A percentile compares a stretch with the other conserved stretches of the same genome.
Conservation (phyloP, 2,113 vertebrate species). For the Natator depressus region DNA sequence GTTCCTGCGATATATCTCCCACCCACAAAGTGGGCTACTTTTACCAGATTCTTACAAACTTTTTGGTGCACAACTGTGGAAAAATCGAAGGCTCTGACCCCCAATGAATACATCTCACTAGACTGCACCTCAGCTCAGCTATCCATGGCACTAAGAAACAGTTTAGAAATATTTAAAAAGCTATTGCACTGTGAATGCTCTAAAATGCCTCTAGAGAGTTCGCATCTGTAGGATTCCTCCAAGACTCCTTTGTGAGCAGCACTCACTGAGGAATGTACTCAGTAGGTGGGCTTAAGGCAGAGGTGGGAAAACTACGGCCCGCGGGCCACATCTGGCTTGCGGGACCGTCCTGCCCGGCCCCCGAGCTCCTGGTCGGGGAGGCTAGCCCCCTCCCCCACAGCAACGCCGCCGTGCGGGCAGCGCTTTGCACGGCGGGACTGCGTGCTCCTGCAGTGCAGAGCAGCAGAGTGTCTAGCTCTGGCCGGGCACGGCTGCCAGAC, state of each 20-base stretch:
- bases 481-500: too few relatives aligned
- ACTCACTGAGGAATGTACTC: neutral
- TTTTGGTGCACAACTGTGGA: neutral
- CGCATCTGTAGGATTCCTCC: neutral
- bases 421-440: too few relatives aligned
- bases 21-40: neutral
- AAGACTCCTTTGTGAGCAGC: neutral
- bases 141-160: neutral
- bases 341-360: too few relatives aligned
- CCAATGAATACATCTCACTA: neutral
- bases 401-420: too few relatives aligned
- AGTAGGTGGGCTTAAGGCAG: neutral
- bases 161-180: neutral
- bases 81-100: accelerated
- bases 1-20: neutral
- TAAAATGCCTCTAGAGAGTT: neutral
- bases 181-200: neutral
- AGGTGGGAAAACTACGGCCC: too few relatives aligned
- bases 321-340: too few relatives aligned
- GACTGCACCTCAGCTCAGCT: accelerated
- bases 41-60: neutral
- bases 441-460: too few relatives aligned
- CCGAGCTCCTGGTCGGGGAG: too few relatives aligned
- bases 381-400: too few relatives aligned
- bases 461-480: too few relatives aligned